Evolutionary conservation across 2,113 vertebrate species (phyloP), one percentile per base, ranked within the genome.

Genomic region (Rhea pennata): DNA sequence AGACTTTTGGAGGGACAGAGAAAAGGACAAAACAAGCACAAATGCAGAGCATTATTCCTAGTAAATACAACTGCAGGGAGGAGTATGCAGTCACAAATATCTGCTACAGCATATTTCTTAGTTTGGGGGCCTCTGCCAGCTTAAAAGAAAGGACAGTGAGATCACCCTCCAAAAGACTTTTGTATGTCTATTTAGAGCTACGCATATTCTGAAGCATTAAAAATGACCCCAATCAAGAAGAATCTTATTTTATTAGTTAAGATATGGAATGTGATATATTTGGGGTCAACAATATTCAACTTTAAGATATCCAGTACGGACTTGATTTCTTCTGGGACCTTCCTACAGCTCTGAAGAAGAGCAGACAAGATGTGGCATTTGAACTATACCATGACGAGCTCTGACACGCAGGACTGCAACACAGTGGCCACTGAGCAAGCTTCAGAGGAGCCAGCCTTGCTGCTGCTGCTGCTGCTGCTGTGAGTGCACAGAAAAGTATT

Each of bases 221-320:
- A 81, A 64, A 2, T 39, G 62, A 92, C 39, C 80, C 46, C 70
- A 88, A 92, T 61, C 65, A 40, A 61, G 61, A 76, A 20, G 1
- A 95, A 24, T 69, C 84, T 88, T 93, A 83, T 70, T 97, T 88
- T 95, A 54, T 86, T 88, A 91, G 80, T 87, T 76, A 92, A 59
- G 87, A 70, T 75, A 39, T 73, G 58, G 85, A 71, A 81, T 92
- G 84, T 65, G 75, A 90, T 96, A 39, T 73, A 88, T 42, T 67
- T 87, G 67, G 86, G 26, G 54, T 95, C 77, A 96, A 92, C 70
- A 94, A 90, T 33, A 27, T 31, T 8, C 26, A 36, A 36, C 33
- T 79, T 84, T 23, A 31, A 65, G 82, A 87, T 78, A 77, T 84
- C 84, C 58, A 96, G 93, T 95, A 70, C 48, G 85, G 62, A 17